Conservation (phyloP, 2,888 invertebrate species). For the Acanthoscelides obtectus region DNA sequence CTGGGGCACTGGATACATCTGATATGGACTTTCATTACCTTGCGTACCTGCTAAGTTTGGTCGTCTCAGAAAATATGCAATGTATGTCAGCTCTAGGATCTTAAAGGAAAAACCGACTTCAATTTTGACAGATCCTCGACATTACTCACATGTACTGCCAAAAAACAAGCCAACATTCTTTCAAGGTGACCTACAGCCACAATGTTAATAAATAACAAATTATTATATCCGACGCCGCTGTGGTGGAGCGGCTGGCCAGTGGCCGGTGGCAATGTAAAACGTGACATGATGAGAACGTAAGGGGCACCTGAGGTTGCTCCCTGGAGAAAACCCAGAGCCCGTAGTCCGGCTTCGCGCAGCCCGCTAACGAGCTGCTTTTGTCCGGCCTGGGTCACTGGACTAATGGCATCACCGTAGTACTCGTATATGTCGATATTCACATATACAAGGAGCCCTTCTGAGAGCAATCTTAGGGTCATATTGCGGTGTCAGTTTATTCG, state of each 20-base stretch:
- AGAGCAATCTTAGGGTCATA: background rate
- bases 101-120: too few relatives aligned
- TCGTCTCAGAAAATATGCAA: too few relatives aligned
- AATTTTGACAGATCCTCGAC: too few relatives aligned
- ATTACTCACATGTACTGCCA: too few relatives aligned
- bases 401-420: background rate
- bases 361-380: constrained; percentile 43
- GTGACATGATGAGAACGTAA: constrained; percentile 37
- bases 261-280: background rate
- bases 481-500: background rate
- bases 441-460: background rate
- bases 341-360: constrained; percentile 27
- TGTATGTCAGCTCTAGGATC: too few relatives aligned
- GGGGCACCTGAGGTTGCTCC: constrained; percentile 40
- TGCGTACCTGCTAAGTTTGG: too few relatives aligned
- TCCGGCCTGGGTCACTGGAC: background rate
- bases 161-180: too few relatives aligned
- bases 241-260: background rate
- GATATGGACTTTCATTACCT: too few relatives aligned
- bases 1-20: too few relatives aligned
- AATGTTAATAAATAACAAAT: too few relatives aligned
- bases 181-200: too few relatives aligned
- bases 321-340: constrained; percentile 38
- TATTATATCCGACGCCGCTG: background rate
- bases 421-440: background rate